A percentile compares a stretch with the other conserved stretches of the same genome.
phyloP scores from a whole-genome alignment of 2,888 invertebrate genomes.

The Ellobium chinense region DNA sequence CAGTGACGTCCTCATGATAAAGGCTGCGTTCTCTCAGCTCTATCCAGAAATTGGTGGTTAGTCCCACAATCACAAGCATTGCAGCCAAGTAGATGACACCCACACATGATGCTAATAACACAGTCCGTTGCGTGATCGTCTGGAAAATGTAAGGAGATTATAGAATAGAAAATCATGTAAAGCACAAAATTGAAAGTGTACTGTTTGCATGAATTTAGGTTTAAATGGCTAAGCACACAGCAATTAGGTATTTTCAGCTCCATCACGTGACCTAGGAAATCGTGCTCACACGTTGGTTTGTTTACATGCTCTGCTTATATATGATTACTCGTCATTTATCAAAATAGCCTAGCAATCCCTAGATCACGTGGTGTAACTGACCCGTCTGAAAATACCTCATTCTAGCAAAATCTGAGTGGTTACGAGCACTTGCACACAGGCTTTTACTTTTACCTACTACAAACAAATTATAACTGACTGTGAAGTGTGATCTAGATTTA shows the following conservation, averaged over 20 bases:
- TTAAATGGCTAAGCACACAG: not conserved
- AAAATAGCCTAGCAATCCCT: too few relatives aligned
- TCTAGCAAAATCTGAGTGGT: too few relatives aligned
- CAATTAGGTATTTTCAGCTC: not conserved
- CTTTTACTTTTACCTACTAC: too few relatives aligned
- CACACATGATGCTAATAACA: not conserved
- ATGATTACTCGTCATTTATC: too few relatives aligned
- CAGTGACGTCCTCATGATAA: constrained; percentile 14
- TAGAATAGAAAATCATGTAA: not conserved
- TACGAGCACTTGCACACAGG: too few relatives aligned
- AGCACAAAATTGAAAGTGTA: not conserved
- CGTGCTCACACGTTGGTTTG: too few relatives aligned
- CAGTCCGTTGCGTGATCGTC: too few relatives aligned
- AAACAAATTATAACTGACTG: too few relatives aligned
- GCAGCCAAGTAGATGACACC: not conserved
- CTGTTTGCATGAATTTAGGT: not conserved
- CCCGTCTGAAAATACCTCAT: too few relatives aligned
- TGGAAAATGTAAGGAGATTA: not conserved
- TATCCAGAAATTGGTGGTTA: constrained; percentile 39
- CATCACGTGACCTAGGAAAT: not conserved
- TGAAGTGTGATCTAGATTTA: too few relatives aligned
- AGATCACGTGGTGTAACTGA: too few relatives aligned
- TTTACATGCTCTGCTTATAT: too few relatives aligned
- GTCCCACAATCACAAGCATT: constrained; percentile 32
- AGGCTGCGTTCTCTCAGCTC: constrained; percentile 29